phyloP scores from a whole-genome alignment of 1,140 invertebrate species.

The Atopsyche davidsoni region DNA sequence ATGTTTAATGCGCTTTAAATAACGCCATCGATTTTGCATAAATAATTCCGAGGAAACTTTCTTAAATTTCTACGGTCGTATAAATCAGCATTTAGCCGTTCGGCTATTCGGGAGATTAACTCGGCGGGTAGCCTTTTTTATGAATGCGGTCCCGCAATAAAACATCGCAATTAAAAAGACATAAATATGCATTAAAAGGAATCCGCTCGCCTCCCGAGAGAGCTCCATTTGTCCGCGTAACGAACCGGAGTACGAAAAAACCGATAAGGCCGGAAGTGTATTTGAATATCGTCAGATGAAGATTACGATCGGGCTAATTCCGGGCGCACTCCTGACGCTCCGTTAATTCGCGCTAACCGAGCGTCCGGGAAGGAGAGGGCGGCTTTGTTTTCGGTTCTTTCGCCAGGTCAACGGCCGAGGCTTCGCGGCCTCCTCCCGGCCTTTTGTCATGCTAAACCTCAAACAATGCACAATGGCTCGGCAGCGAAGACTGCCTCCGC shows the following conservation, averaged over 20 bases:
- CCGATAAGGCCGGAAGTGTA: constrained; percentile 11
- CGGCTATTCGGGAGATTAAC: constrained; percentile 10
- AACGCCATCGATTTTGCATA: constrained; percentile 17
- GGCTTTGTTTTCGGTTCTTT: not conserved
- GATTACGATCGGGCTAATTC: constrained; percentile 7
- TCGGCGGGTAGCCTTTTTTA: constrained; percentile 10
- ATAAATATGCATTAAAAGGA: constrained; percentile 24
- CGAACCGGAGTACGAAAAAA: no score
- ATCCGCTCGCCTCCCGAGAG: constrained; percentile 6
- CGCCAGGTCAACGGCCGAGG: not conserved
- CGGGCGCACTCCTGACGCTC: not conserved
- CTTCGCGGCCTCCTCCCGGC: not conserved
- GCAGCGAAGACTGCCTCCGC: no score
- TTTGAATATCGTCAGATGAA: constrained; percentile 13
- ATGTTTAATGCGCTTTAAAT: constrained; percentile 4
- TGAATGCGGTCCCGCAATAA: constrained; percentile 13
- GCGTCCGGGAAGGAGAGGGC: not conserved
- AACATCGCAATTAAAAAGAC: constrained; percentile 26
- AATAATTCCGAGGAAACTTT: constrained; percentile 16
- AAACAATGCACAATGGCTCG: no score
- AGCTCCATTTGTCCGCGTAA: no score
- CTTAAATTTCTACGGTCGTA: constrained; percentile 14
- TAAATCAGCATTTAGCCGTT: constrained; percentile 20
- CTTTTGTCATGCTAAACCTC: constrained; percentile 8
- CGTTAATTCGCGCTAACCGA: not conserved